Evolutionary conservation across 2,797 vertebrate species (phyloP).

Genomic region (Sebastolobus altivelis): DNA sequence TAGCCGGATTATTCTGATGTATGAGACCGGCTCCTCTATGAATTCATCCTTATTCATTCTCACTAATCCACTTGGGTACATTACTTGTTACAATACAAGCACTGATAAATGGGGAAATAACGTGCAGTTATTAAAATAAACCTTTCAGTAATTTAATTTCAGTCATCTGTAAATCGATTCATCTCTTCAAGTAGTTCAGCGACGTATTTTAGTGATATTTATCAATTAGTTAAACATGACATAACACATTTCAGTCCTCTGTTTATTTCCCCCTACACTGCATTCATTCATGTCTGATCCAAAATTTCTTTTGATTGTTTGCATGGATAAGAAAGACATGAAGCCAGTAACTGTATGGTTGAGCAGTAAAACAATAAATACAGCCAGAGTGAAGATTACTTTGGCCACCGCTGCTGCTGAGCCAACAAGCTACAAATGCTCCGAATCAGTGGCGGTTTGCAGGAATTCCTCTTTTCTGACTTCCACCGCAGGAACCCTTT

Average conservation of each 20-base stretch:
- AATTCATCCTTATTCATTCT: conserved; percentile 20
- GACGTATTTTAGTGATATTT: conserved; percentile 2
- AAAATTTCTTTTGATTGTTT: conserved; percentile 50
- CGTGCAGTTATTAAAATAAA: conserved; percentile 21
- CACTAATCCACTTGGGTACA: conserved; percentile 21
- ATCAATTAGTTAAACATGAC: conserved; percentile 23
- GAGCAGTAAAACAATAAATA: conserved; percentile 63
- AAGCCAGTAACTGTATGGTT: conserved; percentile 35
- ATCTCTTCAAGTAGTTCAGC: background rate
- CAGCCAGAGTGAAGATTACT: conserved; percentile 47
- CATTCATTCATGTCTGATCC: conserved; percentile 32
- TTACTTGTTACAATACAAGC: conserved; percentile 2
- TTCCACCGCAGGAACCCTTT: conserved; percentile 16
- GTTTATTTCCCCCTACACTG: background rate
- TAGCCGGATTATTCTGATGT: conserved; percentile 17
- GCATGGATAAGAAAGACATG: conserved; percentile 31
- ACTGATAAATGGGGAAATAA: conserved; percentile 3
- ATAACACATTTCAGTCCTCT: conserved; percentile 13
- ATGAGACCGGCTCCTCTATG: conserved; percentile 7
- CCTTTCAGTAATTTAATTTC: conserved; percentile 23
- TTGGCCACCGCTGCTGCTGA: conserved; percentile 54
- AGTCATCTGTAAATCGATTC: background rate
- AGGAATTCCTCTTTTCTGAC: conserved; percentile 46
- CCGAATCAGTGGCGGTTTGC: conserved; percentile 23
- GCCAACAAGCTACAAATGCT: conserved; percentile 44